phyloP scores from a whole-genome alignment of 2,888 invertebrate genomes.

The Biston betularia region DNA sequence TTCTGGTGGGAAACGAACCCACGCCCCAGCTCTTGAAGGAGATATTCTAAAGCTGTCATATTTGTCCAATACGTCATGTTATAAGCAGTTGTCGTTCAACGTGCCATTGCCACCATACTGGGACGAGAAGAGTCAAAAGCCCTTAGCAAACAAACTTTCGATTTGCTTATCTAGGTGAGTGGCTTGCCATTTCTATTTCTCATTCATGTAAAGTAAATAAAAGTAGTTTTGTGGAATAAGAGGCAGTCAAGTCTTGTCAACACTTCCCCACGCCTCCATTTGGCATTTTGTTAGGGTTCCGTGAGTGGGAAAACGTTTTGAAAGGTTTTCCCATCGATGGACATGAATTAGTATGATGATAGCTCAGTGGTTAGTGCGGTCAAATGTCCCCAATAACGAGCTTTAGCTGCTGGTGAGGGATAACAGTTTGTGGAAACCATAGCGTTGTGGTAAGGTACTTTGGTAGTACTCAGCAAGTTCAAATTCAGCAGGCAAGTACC shows the following conservation, averaged over 20 bases:
- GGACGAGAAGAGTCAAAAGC: background rate
- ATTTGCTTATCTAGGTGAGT: background rate
- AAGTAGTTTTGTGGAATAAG: constrained; percentile 6
- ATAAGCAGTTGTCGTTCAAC: too few species aligned
- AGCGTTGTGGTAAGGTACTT: too few species aligned
- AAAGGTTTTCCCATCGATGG: background rate
- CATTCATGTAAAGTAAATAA: constrained; percentile 2
- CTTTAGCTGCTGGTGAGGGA: too few species aligned
- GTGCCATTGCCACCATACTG: background rate
- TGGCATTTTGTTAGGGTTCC: constrained; percentile 36
- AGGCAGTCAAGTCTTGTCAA: constrained; percentile 29
- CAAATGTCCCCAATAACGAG: too few species aligned
- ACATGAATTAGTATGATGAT: too few species aligned
- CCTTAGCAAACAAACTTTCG: background rate
- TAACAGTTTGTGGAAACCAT: too few species aligned
- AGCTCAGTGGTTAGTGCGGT: background rate
- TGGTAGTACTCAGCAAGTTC: too few species aligned
- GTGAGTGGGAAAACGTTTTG: constrained; percentile 1
- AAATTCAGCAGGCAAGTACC: too few species aligned
- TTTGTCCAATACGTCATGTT: too few species aligned
- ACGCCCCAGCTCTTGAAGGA: too few species aligned
- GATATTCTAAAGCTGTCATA: too few species aligned
- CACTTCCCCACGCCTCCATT: constrained; percentile 39
- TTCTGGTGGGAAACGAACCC: too few species aligned
- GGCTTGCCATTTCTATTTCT: background rate